A percentile compares a stretch with the other conserved stretches of the same genome.
Evolutionary conservation across 2,113 vertebrate genomes (phyloP).

Genomic region (Capra hircus): DNA sequence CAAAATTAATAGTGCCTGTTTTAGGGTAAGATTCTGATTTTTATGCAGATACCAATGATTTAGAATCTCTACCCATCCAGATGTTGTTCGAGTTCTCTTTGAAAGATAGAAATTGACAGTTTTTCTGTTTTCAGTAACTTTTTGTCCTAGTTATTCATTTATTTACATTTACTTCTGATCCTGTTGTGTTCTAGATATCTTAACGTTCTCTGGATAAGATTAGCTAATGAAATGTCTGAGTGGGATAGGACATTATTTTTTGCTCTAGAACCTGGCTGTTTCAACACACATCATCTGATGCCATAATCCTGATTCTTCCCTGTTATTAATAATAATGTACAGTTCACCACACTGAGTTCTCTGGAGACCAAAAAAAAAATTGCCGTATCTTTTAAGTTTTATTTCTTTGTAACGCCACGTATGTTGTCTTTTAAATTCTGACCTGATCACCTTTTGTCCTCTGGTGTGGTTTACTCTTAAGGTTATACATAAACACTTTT

Average conservation of each 20-base stretch:
- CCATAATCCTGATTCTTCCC: background rate
- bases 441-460: background rate
- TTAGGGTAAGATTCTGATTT: background rate
- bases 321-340: background rate
- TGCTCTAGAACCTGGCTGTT: background rate
- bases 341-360: background rate
- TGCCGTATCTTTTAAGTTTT: background rate
- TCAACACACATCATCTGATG: background rate
- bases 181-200: background rate
- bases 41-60: background rate
- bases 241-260: background rate
- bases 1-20: background rate
- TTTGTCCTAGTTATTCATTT: background rate
- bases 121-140: background rate
- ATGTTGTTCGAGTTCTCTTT: background rate
- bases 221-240: background rate
- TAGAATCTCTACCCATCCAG: background rate
- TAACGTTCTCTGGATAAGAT: background rate
- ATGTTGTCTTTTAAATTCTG: background rate
- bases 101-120: background rate
- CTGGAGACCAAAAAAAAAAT: background rate
- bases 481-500: slow-evolving; percentile 99
- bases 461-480: slow-evolving; percentile 62
- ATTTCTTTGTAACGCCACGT: background rate
- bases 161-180: background rate